Evolutionary conservation across 2,113 vertebrate genomes (phyloP).

Genomic region (Parus major): DNA sequence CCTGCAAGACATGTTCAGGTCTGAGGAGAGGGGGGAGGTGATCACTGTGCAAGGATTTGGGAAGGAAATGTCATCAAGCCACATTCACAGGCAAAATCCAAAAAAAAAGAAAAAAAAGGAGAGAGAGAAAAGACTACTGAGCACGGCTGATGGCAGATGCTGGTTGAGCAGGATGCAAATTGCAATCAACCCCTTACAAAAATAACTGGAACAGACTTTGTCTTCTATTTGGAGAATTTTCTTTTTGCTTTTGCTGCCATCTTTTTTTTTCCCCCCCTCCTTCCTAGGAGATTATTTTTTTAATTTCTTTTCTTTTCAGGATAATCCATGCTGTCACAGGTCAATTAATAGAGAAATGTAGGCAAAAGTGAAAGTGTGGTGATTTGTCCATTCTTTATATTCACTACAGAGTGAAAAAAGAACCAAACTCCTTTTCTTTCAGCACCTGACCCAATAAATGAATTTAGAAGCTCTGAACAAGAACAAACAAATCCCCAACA

Average conservation of each 20-base stretch:
- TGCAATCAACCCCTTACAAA: conserved; percentile 69
- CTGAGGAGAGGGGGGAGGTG: background rate
- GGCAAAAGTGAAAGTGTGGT: background rate
- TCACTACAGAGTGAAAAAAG: background rate
- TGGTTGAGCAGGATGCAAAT: conserved; percentile 67
- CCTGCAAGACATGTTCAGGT: background rate
- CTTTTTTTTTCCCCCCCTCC: background rate
- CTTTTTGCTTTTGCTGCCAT: background rate
- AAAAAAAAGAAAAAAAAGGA: background rate
- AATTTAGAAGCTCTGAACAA: background rate
- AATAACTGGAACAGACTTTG: conserved; percentile 68
- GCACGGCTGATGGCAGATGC: conserved; percentile 60
- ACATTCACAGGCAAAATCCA: conserved; percentile 61
- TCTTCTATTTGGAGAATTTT: conserved; percentile 57
- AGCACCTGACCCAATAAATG: background rate
- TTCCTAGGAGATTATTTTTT: background rate
- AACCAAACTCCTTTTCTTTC: background rate
- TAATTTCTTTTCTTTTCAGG: background rate
- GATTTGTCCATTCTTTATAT: background rate
- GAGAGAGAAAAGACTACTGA: background rate
- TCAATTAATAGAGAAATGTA: background rate
- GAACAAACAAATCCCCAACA: background rate
- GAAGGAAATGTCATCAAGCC: conserved; percentile 60
- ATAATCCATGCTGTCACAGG: background rate
- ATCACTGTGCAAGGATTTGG: background rate